Evolutionary conservation across 30 jellyfish, hydroid and myxozoan species (phyloP).

Genomic region (Hydra vulgaris): DNA sequence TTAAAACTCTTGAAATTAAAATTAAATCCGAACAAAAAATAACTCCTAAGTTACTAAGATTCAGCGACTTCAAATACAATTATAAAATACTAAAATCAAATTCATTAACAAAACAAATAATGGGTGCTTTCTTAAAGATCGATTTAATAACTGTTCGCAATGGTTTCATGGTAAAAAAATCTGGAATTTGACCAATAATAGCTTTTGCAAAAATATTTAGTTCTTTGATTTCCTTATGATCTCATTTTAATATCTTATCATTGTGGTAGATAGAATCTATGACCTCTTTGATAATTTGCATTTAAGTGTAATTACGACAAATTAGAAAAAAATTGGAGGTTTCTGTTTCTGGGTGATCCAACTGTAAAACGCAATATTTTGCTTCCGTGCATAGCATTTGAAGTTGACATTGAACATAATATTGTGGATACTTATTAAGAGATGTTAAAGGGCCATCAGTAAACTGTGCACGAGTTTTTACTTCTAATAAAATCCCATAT

Average conservation of each 20-base stretch:
- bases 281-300: conserved; percentile 10
- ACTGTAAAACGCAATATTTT: conserved; percentile 12
- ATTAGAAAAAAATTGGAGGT: conserved; percentile 2
- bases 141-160: background rate
- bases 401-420: conserved; percentile 7
- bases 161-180: background rate
- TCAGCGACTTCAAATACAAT: background rate
- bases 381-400: conserved; percentile 3
- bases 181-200: background rate
- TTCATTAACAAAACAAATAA: background rate
- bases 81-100: conserved; percentile 2
- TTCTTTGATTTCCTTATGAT: background rate
- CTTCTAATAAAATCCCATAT: conserved; percentile 7
- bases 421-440: background rate
- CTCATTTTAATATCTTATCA: conserved; percentile 2
- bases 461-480: conserved; percentile 1
- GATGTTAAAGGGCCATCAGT: conserved; percentile 4
- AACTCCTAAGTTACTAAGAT: background rate
- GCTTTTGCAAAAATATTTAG: background rate
- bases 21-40: background rate
- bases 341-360: conserved; percentile 17
- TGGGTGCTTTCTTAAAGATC: background rate
- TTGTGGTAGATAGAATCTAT: background rate
- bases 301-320: background rate
- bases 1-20: conserved; percentile 4